Base-by-base conservation (phyloP, 1,140 invertebrate genomes). In the Drosophila nigromelanica region DNA sequence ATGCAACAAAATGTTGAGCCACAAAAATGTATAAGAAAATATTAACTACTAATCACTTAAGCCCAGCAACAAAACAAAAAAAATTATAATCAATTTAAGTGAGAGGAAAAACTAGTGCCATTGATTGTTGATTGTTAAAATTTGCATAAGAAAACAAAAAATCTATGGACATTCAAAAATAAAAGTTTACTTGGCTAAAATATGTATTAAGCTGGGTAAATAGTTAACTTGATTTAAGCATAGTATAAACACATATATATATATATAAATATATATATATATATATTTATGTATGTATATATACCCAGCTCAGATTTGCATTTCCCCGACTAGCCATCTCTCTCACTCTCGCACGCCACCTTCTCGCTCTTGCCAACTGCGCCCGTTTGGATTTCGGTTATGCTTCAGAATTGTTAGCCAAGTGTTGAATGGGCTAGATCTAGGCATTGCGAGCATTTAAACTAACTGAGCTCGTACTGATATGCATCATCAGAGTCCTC, bases 401-500 rank as follows among this genome's bases (percentile, higher is more conserved):
- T 43, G 40, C 24, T 7, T 43, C 5, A 18, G 1, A 14, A 58
- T 58, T 45, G 21, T 45, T 35, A 33, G 33, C 35, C 14, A 59
- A 58, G 52, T 56, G 33, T 47, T 33, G 14, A n/a, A 11, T 37
- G 39, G 61, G 7, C 37, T 18, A 18, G 11, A 35, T 6, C 0
- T 11, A 30, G 50, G 27, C 18, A 4, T 48, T 7, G 30, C 14
- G 42, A 15, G 33, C 2, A 40, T 11, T 11, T 10, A 5, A 61
- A 83, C 70, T 91, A 91, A 62, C 86, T 91, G 48, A 76, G 80
- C 55, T 90, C 81, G 15, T 90, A 91, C 39, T 80, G 85, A 76
- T 91, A 89, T 73, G 80, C 82, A 69, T 89, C 90, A 52, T 91
- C 90, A 1, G 90, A 91, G 43, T 92, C 90, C 60, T 92, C 91